Evolutionary conservation across 35 echinoderm and acorn worm species (phyloP), one percentile per base, ranked within the genome.

Genomic region (Ophioderma brevispina): DNA sequence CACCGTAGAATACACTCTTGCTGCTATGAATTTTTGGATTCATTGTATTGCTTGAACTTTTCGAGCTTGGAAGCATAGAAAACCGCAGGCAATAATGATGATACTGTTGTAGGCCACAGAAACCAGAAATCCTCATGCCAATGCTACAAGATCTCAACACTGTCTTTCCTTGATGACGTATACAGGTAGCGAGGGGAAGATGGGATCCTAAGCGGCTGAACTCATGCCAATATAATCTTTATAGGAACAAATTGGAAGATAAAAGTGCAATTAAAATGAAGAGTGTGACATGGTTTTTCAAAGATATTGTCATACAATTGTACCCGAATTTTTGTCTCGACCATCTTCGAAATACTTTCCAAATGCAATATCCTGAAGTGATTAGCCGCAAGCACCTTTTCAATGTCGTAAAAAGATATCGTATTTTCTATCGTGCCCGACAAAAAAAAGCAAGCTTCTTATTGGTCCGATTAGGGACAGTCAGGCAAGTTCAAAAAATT

Each of bases 11-110:
- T 80, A 80, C 13, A 80, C 78, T 5, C 34, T 80, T 17, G 38
- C 38, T 1, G 78, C 78, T 5, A 80, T 80, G 78, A 80, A 80
- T n/a, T n/a, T 34, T 40, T 80, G 59, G 59, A 70, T 70, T 70
- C 59, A 25, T 70, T 70, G 59, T 70, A 70, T 70, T 70, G 4
- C 17, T 25, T 30, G 59, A 13, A 70, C 59, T 70, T 70, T 70
- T 6, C 59, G 15, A 4, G 59, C 59, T 70, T 70, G 10, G 59
- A 70, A 70, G 59, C 59, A 25, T 70, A 70, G 28, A n/a, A 25
- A 70, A 25, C 59, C 10, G 28, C 59, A 70, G 15, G 59, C 59
- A 25, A 70, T 70, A 25, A 70, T 70, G 17, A 70, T 8, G 23
- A 70, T 18, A 4, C 6, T 25, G 23, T 70, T 70, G 59, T 70